Conservation (phyloP, 2,888 invertebrate genomes). For the Pteria penguin region DNA sequence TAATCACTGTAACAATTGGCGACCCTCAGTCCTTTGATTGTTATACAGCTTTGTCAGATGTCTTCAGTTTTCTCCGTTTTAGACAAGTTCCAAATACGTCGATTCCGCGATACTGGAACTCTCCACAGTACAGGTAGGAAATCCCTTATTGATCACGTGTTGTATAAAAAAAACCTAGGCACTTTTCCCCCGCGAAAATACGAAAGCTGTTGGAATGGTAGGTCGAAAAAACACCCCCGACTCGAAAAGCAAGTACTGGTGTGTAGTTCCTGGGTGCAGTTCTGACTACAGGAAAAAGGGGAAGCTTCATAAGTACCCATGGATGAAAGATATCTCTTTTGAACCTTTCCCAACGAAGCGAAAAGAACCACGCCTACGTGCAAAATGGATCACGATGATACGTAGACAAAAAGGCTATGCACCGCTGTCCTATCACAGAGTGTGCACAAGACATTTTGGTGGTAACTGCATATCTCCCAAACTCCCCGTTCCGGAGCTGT, state of each 20-base stretch:
- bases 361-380: not conserved
- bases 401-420: not conserved
- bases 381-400: slow-evolving; percentile 30
- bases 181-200: not conserved
- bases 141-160: not conserved
- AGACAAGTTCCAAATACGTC: too few relatives aligned
- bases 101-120: slow-evolving; percentile 1
- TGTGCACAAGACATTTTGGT: not conserved
- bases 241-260: slow-evolving; percentile 23
- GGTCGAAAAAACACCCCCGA: slow-evolving; percentile 2
- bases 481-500: not conserved
- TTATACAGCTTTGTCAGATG: too few relatives aligned
- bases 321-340: slow-evolving; percentile 4
- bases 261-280: slow-evolving; percentile 9
- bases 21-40: too few relatives aligned
- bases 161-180: not conserved
- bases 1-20: too few relatives aligned
- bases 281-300: not conserved
- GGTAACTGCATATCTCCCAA: not conserved
- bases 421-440: not conserved
- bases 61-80: too few relatives aligned
- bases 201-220: not conserved
- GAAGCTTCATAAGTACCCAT: slow-evolving; percentile 10
- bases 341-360: not conserved
- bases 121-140: not conserved